A percentile compares a stretch with the other conserved stretches of the same genome.
phyloP scores from a whole-genome alignment of 2,113 vertebrate species.

The Pelusios castaneus region DNA sequence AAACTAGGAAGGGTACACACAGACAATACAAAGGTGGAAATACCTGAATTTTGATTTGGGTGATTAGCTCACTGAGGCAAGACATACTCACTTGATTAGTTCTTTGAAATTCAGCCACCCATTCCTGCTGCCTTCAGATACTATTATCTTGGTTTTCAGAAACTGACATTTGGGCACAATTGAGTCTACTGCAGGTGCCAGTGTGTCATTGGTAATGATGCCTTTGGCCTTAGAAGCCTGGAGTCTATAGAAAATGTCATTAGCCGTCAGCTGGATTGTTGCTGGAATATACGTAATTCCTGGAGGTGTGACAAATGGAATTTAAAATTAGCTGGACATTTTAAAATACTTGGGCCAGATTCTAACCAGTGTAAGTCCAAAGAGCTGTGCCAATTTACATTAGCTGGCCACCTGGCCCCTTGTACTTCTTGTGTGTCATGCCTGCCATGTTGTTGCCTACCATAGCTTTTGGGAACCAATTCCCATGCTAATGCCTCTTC shows the following conservation, averaged over 20 bases:
- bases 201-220: constrained; percentile 70
- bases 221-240: constrained; percentile 77
- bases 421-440: not conserved
- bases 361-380: not conserved
- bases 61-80: not conserved
- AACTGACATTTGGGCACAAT: constrained; percentile 61
- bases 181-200: constrained; percentile 75
- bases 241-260: constrained; percentile 80
- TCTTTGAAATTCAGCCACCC: constrained; percentile 80
- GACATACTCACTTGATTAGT: constrained; percentile 65
- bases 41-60: not conserved
- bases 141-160: constrained; percentile 76
- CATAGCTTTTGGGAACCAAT: not conserved
- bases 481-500: not conserved
- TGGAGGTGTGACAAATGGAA: constrained; percentile 1
- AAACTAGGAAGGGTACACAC: not conserved
- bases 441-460: not conserved
- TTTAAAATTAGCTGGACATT: not conserved
- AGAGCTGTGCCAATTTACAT: not conserved
- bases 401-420: not conserved
- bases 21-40: not conserved
- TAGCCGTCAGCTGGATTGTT: constrained; percentile 78
- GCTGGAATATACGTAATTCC: constrained; percentile 79
- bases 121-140: constrained; percentile 65
- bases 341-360: not conserved